Evolutionary conservation across 2,888 invertebrate species (phyloP).

Genomic region (Quadroppia sp.): DNA sequence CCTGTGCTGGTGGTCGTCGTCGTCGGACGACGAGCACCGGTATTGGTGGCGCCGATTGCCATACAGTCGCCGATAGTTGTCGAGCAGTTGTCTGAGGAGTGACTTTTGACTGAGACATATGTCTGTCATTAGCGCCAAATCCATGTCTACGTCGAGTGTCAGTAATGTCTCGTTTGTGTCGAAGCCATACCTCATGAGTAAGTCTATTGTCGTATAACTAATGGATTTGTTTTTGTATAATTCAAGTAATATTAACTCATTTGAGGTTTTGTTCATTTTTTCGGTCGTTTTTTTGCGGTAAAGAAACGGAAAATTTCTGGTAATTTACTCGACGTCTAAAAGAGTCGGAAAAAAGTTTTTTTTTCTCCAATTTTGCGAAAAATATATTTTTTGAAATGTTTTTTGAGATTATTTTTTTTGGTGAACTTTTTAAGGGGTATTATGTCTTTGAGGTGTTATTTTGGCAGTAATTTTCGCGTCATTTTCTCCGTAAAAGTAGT

Average conservation of each 20-base stretch:
- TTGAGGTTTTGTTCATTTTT: background rate
- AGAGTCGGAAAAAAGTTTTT: too few species aligned
- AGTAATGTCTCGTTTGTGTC: background rate
- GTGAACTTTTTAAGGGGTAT: too few species aligned
- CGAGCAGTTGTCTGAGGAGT: background rate
- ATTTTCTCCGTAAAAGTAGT: too few species aligned
- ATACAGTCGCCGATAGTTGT: too few species aligned
- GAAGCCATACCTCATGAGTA: background rate
- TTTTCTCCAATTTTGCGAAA: too few species aligned
- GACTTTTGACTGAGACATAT: conserved; percentile 17
- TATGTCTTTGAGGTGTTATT: too few species aligned
- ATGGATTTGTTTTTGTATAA: background rate
- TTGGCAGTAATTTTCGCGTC: too few species aligned
- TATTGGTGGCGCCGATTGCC: background rate
- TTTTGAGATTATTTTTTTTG: too few species aligned
- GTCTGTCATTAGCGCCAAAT: background rate
- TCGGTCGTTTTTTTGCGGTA: too few species aligned
- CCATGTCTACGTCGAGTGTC: background rate
- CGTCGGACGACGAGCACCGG: background rate
- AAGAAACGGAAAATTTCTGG: too few species aligned
- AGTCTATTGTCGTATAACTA: background rate
- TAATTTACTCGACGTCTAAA: too few species aligned
- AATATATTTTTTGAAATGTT: too few species aligned
- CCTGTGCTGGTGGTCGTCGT: background rate
- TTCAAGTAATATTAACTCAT: background rate